These are phyloP conservation scores for Simalia tracyae DNA, from an alignment of 2,797 vertebrate genomes.

Conservation along the genomic window DNA sequence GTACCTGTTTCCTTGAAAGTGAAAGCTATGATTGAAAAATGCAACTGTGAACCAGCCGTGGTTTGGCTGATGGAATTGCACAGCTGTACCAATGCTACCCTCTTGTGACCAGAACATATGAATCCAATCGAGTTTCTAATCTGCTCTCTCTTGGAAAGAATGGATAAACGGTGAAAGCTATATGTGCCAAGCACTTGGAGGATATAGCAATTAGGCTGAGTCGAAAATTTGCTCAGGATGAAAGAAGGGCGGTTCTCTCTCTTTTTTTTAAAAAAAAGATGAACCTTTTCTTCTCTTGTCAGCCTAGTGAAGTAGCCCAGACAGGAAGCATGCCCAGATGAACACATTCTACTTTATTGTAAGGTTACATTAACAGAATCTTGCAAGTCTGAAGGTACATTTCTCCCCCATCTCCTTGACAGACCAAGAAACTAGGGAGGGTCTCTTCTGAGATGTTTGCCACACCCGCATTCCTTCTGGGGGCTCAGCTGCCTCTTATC, in stretches of 20 bases:
- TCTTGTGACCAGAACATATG: slow-evolving; percentile 82
- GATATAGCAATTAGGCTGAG: background rate
- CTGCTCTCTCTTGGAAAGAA: background rate
- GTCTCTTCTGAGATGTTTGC: no score
- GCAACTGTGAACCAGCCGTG: slow-evolving; percentile 72
- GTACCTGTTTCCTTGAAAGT: slow-evolving; percentile 73
- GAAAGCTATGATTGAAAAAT: slow-evolving; percentile 78
- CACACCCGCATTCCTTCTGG: no score
- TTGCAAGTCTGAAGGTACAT: background rate
- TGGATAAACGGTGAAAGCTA: background rate
- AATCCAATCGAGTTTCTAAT: background rate
- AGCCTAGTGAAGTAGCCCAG: background rate
- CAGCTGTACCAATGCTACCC: slow-evolving; percentile 91
- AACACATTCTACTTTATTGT: background rate
- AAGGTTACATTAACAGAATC: background rate
- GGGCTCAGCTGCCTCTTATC: no score
- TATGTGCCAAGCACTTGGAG: background rate
- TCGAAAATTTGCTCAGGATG: background rate
- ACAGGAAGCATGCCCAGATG: background rate
- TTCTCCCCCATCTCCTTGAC: no score
- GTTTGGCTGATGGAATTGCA: slow-evolving; percentile 69
- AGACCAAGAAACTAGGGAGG: no score
- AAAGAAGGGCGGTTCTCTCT: background rate
- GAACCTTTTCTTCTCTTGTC: background rate
- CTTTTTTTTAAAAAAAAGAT: background rate